Base-by-base conservation (phyloP, 53 echinoderm and acorn worm species). In the Hippasteria phrygiana region DNA sequence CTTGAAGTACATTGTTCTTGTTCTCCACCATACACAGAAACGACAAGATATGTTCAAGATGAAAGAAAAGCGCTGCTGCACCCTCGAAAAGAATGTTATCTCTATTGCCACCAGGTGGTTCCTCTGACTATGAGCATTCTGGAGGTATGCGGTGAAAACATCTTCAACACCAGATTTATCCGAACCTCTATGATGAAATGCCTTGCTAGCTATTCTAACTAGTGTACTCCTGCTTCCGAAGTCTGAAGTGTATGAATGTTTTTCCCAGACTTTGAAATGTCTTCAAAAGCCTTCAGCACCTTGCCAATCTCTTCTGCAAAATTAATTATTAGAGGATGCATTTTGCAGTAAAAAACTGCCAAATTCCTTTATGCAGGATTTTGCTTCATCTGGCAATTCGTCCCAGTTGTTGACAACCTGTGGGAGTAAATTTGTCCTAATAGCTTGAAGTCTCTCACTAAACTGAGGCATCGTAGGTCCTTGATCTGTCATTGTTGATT, bases 281-380 rank as follows among this genome's bases (percentile, higher is more conserved):
- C 91, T 62, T 93, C 86, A 18, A 86, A 91, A 22, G 83, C 20
- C 43, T 93, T 93, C 24, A 93, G 48, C 0, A 43, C 48, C 69
- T 91, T 94, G 78, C 89, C 67, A 2, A 75, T 41, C 72, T 91
- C 94, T 53, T 73, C 69, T 18, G 94, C 88, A 62, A 93, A 93
- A 37, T 93, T 91, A 6, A 24, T 12, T 24, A 93, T 83, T 5
- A 94, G 16, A 0, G 85, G 88, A 18, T 94, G 94, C 91, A 94
- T 89, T 59, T 88, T 94, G 48, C 94, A 94, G 34, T 71, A 94
- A 55, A 91, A 94, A 50, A 1, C 11, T 78, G 1, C 94, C 89
- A 27, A 94, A 83, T 5, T 77, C 64, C 20, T 35, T 13, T 1
- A 85, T 31, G 13, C 14, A 3, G 4, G 69, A 1, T 50, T 79